A percentile compares a stretch with the other conserved stretches of the same genome.
Conservation (phyloP, 2,113 vertebrate genomes). For the Hystrix brachyura region DNA sequence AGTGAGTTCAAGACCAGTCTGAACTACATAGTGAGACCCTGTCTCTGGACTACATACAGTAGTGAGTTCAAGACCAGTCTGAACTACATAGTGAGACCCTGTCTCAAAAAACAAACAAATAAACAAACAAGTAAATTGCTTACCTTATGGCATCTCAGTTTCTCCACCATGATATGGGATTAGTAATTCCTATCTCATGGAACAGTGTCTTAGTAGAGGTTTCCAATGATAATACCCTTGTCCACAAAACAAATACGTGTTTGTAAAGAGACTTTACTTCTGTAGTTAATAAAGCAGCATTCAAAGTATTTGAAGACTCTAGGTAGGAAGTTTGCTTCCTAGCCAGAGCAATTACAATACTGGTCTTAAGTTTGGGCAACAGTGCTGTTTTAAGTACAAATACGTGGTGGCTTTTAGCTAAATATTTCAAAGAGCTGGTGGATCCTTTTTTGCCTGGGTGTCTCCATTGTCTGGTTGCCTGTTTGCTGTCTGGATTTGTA, state of each 20-base stretch:
- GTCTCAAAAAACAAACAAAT: neutral
- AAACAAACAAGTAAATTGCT: neutral
- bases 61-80: neutral
- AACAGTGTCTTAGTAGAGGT: neutral
- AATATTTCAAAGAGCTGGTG: neutral
- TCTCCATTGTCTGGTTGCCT: neutral
- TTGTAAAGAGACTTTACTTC: neutral
- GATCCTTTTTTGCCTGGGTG: neutral
- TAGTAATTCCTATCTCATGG: neutral
- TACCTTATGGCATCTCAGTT: neutral
- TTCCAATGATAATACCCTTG: neutral
- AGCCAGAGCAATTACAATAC: neutral
- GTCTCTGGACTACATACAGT: neutral
- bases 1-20: neutral
- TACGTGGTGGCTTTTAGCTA: neutral
- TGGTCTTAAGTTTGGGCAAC: neutral
- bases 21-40: neutral
- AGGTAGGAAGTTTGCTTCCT: neutral
- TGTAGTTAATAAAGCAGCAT: neutral
- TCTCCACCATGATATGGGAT: neutral
- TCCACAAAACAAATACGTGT: neutral
- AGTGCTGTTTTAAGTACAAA: neutral
- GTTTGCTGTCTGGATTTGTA: neutral
- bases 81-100: neutral
- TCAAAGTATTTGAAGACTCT: neutral